A percentile compares a stretch with the other conserved stretches of the same genome.
These are phyloP conservation scores for Hoplostethus mediterraneus DNA, from an alignment of 2,797 vertebrate genomes.

Conservation along the genomic window DNA sequence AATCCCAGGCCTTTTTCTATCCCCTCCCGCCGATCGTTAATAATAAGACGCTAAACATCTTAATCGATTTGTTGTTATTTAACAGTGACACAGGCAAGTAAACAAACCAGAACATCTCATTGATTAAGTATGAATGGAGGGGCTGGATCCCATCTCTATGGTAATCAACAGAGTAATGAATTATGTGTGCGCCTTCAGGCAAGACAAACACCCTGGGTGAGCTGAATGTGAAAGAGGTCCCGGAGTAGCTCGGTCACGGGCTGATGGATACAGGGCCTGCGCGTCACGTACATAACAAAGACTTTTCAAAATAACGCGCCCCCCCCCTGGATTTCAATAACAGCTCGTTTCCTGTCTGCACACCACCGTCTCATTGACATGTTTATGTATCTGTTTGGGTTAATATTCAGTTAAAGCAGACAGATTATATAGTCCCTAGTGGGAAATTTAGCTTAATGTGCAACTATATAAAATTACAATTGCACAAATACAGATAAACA, in stretches of 20 bases:
- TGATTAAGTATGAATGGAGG: conserved; percentile 57
- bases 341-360: neutral
- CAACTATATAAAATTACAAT: neutral
- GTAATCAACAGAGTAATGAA: conserved; percentile 71
- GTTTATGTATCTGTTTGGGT: neutral
- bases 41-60: conserved; percentile 35
- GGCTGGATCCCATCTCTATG: conserved; percentile 53
- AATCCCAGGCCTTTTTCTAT: neutral
- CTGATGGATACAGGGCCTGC: neutral
- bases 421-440: neutral
- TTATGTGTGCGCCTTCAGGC: conserved; percentile 45
- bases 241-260: conserved; percentile 24
- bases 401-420: neutral
- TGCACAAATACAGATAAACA: too few relatives aligned
- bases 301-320: conserved; percentile 21
- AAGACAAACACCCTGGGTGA: conserved; percentile 40
- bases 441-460: neutral
- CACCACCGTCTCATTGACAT: neutral
- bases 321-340: neutral
- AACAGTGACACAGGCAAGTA: conserved; percentile 43
- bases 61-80: conserved; percentile 59
- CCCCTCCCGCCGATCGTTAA: neutral
- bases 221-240: conserved; percentile 48
- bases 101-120: conserved; percentile 54
- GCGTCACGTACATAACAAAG: conserved; percentile 18